These are phyloP conservation scores for Alloscopus bannaensis DNA, from an alignment of 2,888 invertebrate genomes.

Conservation along the genomic window DNA sequence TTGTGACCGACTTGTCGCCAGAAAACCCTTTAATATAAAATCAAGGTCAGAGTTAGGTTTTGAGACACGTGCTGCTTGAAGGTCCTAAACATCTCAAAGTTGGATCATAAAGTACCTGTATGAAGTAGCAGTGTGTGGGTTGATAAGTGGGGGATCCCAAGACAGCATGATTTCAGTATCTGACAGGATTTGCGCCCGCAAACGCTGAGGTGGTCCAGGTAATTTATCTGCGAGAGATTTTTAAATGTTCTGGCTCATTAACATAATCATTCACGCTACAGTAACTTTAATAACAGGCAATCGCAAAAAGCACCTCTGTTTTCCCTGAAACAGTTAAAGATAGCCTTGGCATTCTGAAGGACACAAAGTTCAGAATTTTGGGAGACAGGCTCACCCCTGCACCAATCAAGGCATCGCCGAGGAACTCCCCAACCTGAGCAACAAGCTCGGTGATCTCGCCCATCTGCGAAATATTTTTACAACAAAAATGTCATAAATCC, in stretches of 20 bases:
- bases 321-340: slow-evolving; percentile 88
- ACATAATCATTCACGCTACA: background rate
- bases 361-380: slow-evolving; percentile 82
- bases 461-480: slow-evolving; percentile 75
- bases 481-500: background rate
- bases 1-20: slow-evolving; percentile 83
- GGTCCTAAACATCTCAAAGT: no score
- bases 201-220: slow-evolving; percentile 87
- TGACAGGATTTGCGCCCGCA: slow-evolving; percentile 79
- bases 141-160: slow-evolving; percentile 89
- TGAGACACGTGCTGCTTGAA: no score
- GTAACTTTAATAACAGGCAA: background rate
- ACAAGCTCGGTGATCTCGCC: slow-evolving; percentile 88
- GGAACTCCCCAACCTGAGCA: slow-evolving; percentile 89
- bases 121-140: slow-evolving; percentile 87
- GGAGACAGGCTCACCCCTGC: slow-evolving; percentile 85
- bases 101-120: slow-evolving; percentile 80
- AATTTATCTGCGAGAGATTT: slow-evolving; percentile 78
- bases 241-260: background rate
- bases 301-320: slow-evolving; percentile 79
- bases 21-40: slow-evolving; percentile 84
- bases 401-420: slow-evolving; percentile 88
- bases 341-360: slow-evolving; percentile 84
- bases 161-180: slow-evolving; percentile 80
- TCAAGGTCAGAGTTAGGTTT: slow-evolving; percentile 8